Conservation (phyloP, 2,113 vertebrate genomes). For the Paedocypris sp. region DNA sequence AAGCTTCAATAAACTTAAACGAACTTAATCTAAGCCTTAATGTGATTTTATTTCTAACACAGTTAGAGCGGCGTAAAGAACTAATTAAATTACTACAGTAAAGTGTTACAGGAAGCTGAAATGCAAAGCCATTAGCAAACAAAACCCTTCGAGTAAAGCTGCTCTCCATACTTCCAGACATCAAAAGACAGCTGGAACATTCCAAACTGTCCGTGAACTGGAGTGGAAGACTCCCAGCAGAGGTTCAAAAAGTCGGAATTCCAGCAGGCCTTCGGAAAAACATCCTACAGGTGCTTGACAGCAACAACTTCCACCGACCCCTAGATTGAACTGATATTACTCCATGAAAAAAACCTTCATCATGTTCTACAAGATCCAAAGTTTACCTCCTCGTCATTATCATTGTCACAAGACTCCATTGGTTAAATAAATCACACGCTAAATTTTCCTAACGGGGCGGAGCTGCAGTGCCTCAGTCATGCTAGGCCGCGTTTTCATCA, state of each 20-base stretch:
- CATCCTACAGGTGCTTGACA: slow-evolving; percentile 12
- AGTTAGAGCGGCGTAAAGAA: too few relatives aligned
- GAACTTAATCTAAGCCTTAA: too few relatives aligned
- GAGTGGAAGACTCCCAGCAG: not conserved
- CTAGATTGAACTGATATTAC: not conserved
- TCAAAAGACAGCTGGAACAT: slow-evolving; percentile 17
- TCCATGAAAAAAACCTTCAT: too few relatives aligned
- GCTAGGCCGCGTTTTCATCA: slow-evolving; percentile 54
- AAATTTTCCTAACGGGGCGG: slow-evolving; percentile 41
- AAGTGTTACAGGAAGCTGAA: too few relatives aligned
- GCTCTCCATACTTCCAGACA: slow-evolving; percentile 3
- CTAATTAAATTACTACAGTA: too few relatives aligned
- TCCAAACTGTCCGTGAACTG: not conserved
- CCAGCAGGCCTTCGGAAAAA: slow-evolving; percentile 10
- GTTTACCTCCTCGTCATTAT: too few relatives aligned
- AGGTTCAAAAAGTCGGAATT: not conserved
- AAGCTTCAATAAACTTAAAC: too few relatives aligned
- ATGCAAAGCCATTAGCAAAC: not conserved
- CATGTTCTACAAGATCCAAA: too few relatives aligned
- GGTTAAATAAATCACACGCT: slow-evolving; percentile 50
- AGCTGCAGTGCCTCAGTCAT: slow-evolving; percentile 46
- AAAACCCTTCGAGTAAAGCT: not conserved
- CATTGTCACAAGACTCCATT: too few relatives aligned
- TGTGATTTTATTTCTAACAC: too few relatives aligned
- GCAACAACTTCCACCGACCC: slow-evolving; percentile 1